Evolutionary conservation across 2,797 vertebrate genomes (phyloP), one percentile per base, ranked within the genome.

Genomic region (Gallinago nigripennis): DNA sequence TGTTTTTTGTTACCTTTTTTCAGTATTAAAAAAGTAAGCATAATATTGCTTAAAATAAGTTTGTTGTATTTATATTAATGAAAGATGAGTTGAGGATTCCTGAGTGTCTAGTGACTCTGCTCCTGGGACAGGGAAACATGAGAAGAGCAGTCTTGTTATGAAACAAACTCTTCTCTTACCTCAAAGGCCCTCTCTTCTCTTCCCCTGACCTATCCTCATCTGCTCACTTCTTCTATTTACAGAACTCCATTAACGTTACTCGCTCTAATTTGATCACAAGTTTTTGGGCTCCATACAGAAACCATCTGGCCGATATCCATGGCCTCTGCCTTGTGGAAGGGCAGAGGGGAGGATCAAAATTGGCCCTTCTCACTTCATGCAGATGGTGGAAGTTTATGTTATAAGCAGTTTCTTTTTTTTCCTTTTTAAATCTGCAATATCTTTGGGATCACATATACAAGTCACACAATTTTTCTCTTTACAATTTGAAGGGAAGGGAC

Each of bases 201-300:
- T 96, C 76, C 89, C 91, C 60, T 95, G 95, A 95, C 96, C 94
- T 96, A 86, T 96, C 96, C 96, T 96, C 86, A 95, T 94, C 86
- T 97, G 94, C 79, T 95, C 87, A 63, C 84, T 80, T 51, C 17
- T 80, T 97, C 97, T 98, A 98, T 98, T 98, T 97, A 92, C 86
- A 95, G 97, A 96, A 72, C 20, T 80, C 70, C 90, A 97, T 95
- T 77, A 94, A 91, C 0, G 16, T 91, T 90, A 93, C 88, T 84
- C 11, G 3, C 45, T 41, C 88, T 86, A 94, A 94, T 90, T 91
- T 83, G 82, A 96, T 89, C 93, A 88, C 70, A 94, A 78, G 78
- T 48, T 95, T 95, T 94, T 86, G 68, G 53, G 90, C 80, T 95
- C 68, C 45, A 76, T 39, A 75, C 35, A 95, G 70, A 96, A 94